Conservation (phyloP, 1,140 invertebrate genomes). For the Apis dorsata region DNA sequence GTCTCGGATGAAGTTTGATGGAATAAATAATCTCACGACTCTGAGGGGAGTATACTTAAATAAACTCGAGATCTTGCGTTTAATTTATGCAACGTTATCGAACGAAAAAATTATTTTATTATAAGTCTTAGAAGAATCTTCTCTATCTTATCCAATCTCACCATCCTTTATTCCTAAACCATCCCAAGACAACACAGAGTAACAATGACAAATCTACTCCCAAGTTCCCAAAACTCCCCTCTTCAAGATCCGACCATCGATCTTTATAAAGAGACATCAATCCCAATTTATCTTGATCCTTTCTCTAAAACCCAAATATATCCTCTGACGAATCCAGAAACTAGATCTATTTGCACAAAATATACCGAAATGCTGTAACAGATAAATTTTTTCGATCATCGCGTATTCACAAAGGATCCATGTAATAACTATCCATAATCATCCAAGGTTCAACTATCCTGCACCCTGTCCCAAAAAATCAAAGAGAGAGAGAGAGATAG, state of each 20-base stretch:
- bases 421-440: no score
- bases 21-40: slow-evolving; percentile 5
- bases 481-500: background rate
- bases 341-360: no score
- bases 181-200: background rate
- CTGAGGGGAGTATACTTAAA: background rate
- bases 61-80: no score
- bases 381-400: no score
- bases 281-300: background rate
- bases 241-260: background rate
- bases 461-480: background rate
- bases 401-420: no score
- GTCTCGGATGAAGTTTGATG: background rate
- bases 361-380: no score
- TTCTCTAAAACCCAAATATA: background rate
- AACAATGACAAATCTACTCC: slow-evolving; percentile 16
- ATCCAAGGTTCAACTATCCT: background rate
- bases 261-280: background rate
- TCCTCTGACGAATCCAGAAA: background rate
- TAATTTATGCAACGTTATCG: no score
- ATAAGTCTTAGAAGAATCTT: background rate
- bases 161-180: background rate
- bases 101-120: background rate
- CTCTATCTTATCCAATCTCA: background rate
- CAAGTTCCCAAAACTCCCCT: background rate